phyloP scores from a whole-genome alignment of 2,888 invertebrate species.

The Xylocampa areola region DNA sequence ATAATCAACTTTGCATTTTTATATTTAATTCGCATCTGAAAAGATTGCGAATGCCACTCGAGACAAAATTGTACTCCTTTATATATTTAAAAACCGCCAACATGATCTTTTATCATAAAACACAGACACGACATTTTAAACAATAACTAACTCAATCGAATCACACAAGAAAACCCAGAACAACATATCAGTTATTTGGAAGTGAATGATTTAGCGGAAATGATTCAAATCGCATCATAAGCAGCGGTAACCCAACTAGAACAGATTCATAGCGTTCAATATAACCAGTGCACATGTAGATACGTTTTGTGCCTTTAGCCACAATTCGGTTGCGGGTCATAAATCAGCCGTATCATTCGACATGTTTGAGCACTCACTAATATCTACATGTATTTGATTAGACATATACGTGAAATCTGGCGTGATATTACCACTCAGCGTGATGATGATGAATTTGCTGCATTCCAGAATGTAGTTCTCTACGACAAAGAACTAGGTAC shows the following conservation, averaged over 20 bases:
- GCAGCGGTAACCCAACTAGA: constrained; percentile 2
- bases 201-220: constrained; percentile 20
- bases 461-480: no score
- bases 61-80: no score
- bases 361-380: constrained; percentile 32
- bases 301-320: constrained; percentile 17
- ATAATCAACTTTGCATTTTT: no score
- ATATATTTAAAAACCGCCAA: no score
- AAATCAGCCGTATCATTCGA: constrained; percentile 37
- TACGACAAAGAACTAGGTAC: no score
- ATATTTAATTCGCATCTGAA: no score
- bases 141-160: no score
- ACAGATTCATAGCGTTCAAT: neutral
- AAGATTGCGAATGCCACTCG: no score
- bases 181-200: constrained; percentile 1
- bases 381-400: constrained; percentile 10
- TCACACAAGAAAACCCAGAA: neutral
- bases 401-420: neutral
- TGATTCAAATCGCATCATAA: constrained; percentile 15
- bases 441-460: no score
- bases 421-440: neutral
- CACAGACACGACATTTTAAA: no score
- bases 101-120: no score
- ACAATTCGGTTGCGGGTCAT: constrained; percentile 38
- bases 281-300: neutral